These are phyloP conservation scores for Halesus radiatus DNA, from an alignment of 1,140 invertebrate species.

Conservation along the genomic window DNA sequence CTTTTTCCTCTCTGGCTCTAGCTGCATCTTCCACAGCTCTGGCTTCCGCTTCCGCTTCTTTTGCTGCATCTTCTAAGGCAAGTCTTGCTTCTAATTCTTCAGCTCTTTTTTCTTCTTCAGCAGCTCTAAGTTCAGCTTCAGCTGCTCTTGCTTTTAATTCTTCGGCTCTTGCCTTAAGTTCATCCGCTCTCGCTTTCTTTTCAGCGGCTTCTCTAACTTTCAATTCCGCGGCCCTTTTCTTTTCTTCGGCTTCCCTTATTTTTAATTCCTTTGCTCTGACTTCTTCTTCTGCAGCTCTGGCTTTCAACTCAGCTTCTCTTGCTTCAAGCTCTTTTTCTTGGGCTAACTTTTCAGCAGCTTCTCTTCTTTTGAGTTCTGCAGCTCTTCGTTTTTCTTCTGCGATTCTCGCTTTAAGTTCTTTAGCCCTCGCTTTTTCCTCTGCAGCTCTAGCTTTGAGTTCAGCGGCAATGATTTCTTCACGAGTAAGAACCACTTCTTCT, in stretches of 20 bases:
- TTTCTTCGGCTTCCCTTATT: conserved; percentile 13
- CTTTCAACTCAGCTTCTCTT: not conserved
- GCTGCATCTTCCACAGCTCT: not conserved
- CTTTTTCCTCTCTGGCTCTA: not conserved
- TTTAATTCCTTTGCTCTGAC: conserved; percentile 6
- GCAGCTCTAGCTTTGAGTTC: conserved; percentile 2
- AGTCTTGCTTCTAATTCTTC: not conserved
- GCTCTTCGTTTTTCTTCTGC: not conserved
- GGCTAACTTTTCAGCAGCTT: not conserved
- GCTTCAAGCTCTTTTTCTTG: not conserved
- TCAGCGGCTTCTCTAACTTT: conserved; percentile 6
- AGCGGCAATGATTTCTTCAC: not conserved
- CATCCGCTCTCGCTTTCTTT: not conserved
- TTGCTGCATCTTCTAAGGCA: not conserved
- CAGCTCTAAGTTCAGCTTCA: not conserved
- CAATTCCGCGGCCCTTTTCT: not conserved
- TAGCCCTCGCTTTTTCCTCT: not conserved
- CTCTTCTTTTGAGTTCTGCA: not conserved
- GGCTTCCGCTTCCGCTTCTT: not conserved
- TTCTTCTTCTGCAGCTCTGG: not conserved
- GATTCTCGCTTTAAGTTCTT: not conserved
- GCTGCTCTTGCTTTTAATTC: not conserved
- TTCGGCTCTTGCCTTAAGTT: not conserved
- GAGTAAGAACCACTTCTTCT: not conserved
- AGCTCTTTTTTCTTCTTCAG: conserved; percentile 1